Percentiles rank a stretch among this genome's conserved stretches.
Conservation (phyloP, 2,797 vertebrate species). For the Hoplostethus atlanticus region DNA sequence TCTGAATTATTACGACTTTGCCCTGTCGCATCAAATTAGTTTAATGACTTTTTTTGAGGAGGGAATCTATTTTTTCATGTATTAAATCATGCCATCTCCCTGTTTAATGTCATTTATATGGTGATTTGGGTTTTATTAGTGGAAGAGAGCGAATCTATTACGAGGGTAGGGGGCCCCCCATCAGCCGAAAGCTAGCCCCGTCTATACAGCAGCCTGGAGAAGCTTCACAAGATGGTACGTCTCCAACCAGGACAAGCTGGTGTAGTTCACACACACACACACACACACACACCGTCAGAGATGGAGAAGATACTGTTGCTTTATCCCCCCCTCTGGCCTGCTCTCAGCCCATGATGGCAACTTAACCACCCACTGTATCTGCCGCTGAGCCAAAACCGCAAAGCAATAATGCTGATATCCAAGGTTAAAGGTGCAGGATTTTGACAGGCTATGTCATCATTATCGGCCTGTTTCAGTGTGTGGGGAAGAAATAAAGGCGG, state of each 20-base stretch:
- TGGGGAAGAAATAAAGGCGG: conserved; percentile 32
- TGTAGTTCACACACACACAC: conserved; percentile 4
- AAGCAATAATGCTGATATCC: conserved; percentile 66
- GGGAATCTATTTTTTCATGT: conserved; percentile 46
- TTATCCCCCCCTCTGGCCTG: conserved; percentile 51
- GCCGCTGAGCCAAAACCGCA: conserved; percentile 52
- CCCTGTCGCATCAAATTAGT: conserved; percentile 69
- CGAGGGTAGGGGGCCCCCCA: conserved; percentile 29
- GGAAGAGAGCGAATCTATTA: conserved; percentile 69
- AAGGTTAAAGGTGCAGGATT: conserved; percentile 74
- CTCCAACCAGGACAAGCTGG: conserved; percentile 28
- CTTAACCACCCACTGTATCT: conserved; percentile 65
- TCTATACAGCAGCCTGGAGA: conserved; percentile 51
- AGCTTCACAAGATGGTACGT: conserved; percentile 34
- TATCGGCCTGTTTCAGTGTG: conserved; percentile 57
- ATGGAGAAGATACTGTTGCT: conserved; percentile 62
- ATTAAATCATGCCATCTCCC: conserved; percentile 56
- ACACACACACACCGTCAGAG: conserved; percentile 42
- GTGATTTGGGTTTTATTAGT: conserved; percentile 72
- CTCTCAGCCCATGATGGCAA: conserved; percentile 62
- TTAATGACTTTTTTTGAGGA: conserved; percentile 58
- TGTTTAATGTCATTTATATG: conserved; percentile 69
- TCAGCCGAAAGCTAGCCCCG: conserved; percentile 31
- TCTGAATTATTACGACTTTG: conserved; percentile 68
- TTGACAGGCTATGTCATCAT: conserved; percentile 76